Evolutionary conservation across 2,888 invertebrate genomes (phyloP).

Genomic region (Scotopteryx bipunctaria): DNA sequence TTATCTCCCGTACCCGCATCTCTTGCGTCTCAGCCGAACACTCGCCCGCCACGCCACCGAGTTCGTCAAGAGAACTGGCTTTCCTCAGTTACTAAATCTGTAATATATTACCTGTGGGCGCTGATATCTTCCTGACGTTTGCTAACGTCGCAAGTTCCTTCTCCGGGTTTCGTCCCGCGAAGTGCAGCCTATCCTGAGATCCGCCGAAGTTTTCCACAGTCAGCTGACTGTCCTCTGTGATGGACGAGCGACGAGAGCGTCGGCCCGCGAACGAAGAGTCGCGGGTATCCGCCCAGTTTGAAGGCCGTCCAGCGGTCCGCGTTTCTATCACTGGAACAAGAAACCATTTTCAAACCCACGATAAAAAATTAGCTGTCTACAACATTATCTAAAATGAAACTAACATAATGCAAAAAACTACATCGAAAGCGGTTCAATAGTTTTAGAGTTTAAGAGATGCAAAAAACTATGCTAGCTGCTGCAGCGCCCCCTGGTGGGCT

Average conservation of each 20-base stretch:
- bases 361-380: no score
- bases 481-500: no score
- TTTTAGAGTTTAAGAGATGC: no score
- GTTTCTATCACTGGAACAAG: slow-evolving; percentile 28
- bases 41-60: no score
- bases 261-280: slow-evolving; percentile 88
- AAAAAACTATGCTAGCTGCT: no score
- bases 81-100: neutral
- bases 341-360: no score
- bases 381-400: no score
- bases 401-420: no score
- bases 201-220: slow-evolving; percentile 97
- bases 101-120: slow-evolving; percentile 69
- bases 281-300: slow-evolving; percentile 89
- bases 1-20: no score
- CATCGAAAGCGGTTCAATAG: no score
- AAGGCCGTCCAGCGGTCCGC: slow-evolving; percentile 90
- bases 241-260: slow-evolving; percentile 92
- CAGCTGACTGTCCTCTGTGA: slow-evolving; percentile 92
- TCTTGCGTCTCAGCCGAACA: no score
- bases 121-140: slow-evolving; percentile 74
- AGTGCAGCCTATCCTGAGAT: slow-evolving; percentile 94
- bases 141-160: slow-evolving; percentile 85
- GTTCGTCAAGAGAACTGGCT: no score
- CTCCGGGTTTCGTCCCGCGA: slow-evolving; percentile 92